A percentile compares a stretch with the other conserved stretches of the same genome.
Conservation (phyloP, 2,797 vertebrate genomes). For the Heliangelus exortis region DNA sequence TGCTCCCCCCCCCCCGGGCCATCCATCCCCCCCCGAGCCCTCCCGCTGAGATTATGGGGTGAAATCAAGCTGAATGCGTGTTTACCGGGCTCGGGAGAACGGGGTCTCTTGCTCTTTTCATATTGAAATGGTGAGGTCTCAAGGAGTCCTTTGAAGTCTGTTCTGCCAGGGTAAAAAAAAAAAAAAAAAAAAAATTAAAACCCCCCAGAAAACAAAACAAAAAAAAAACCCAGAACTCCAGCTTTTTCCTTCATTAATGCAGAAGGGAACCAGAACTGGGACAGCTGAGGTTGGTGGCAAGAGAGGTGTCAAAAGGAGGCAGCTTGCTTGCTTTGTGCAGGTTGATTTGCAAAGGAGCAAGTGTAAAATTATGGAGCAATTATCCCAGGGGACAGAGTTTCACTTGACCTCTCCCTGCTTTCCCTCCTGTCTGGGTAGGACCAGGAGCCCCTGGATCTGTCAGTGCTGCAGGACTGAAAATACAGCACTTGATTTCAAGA, state of each 20-base stretch:
- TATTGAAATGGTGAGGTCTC: slow-evolving; percentile 54
- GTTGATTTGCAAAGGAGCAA: background rate
- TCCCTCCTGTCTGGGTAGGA: background rate
- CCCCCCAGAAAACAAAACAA: background rate
- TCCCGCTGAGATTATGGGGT: slow-evolving; percentile 51
- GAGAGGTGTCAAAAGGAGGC: background rate
- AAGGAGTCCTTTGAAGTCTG: slow-evolving; percentile 50
- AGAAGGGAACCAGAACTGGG: background rate
- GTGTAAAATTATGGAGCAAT: background rate
- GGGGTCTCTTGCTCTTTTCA: slow-evolving; percentile 46
- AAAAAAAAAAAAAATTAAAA: too few relatives aligned
- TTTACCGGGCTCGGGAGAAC: background rate
- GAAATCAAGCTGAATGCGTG: slow-evolving; percentile 39
- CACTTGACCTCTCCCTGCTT: background rate
- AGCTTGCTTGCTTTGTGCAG: background rate
- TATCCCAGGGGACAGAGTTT: background rate
- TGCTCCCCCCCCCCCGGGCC: background rate
- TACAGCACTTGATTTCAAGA: background rate
- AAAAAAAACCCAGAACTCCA: too few relatives aligned
- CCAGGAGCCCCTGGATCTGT: background rate
- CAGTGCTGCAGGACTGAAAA: background rate
- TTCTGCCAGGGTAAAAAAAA: background rate
- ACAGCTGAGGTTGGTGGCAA: background rate
- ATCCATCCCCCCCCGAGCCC: background rate
- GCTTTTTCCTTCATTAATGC: background rate